Evolutionary conservation across 2,797 vertebrate genomes (phyloP).

Genomic region (Artibeus lituratus): DNA sequence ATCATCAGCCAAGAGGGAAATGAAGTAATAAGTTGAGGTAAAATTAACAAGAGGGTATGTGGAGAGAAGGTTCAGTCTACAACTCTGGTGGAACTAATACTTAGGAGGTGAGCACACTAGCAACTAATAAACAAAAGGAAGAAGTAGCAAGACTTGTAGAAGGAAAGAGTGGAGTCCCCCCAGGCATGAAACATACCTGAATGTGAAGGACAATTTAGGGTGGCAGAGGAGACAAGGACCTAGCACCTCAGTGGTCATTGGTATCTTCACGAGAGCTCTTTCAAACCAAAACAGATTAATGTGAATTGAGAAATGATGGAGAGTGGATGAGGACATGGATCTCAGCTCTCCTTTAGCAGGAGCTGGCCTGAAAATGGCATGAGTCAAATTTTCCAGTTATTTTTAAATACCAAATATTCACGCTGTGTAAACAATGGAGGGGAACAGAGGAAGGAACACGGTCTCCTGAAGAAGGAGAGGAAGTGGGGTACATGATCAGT

Average conservation of each 20-base stretch:
- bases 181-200: background rate
- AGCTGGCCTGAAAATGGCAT: background rate
- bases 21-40: background rate
- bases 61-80: background rate
- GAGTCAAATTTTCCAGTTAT: background rate
- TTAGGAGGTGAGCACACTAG: background rate
- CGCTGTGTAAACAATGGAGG: background rate
- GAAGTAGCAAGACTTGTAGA: background rate
- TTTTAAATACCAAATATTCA: background rate
- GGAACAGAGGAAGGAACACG: background rate
- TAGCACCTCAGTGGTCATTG: background rate
- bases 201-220: background rate
- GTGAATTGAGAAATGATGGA: background rate
- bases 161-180: background rate
- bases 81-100: background rate
- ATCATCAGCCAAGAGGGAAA: background rate
- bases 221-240: background rate
- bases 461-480: background rate
- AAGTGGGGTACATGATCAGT: background rate
- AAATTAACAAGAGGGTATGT: background rate
- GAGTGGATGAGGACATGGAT: background rate
- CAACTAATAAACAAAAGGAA: background rate
- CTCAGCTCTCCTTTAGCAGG: background rate
- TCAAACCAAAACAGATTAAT: background rate
- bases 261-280: background rate